These are phyloP conservation scores for Philereme transversata DNA, from an alignment of 2,888 invertebrate species.

Conservation along the genomic window DNA sequence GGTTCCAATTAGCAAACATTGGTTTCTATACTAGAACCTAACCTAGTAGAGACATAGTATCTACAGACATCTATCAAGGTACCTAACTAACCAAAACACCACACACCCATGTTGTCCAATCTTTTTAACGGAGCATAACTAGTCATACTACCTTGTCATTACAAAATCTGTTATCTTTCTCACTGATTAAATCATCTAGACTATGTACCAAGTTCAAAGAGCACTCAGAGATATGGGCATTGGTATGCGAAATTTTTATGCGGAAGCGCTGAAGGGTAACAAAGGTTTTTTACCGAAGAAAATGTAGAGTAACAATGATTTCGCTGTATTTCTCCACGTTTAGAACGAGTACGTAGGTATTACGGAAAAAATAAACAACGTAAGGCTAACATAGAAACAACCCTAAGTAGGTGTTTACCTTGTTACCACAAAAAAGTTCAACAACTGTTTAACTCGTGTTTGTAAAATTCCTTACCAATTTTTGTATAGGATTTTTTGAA, in stretches of 20 bases:
- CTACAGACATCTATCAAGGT: neutral
- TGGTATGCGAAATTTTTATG: neutral
- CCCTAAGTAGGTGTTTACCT: too few species aligned
- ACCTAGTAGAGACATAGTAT: neutral
- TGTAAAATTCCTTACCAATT: too few species aligned
- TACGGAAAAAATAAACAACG: too few species aligned
- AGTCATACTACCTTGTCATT: neutral
- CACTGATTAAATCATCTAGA: neutral
- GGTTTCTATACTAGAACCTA: constrained; percentile 2
- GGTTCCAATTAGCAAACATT: constrained; percentile 51
- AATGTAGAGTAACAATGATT: constrained; percentile 1
- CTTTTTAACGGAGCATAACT: neutral
- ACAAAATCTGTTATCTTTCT: neutral
- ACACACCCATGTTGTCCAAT: neutral
- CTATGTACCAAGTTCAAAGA: neutral
- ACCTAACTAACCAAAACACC: neutral
- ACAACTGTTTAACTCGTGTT: too few species aligned
- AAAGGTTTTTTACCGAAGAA: neutral
- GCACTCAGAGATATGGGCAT: neutral
- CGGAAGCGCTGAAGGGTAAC: constrained; percentile 3
- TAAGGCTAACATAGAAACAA: too few species aligned
- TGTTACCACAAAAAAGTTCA: too few species aligned
- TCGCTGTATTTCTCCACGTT: neutral
- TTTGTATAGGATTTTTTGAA: too few species aligned
- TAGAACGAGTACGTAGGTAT: too few species aligned